Evolutionary conservation across 2,797 vertebrate species (phyloP), one percentile per base, ranked within the genome.

Genomic region (Enteromius fasciolatus): DNA sequence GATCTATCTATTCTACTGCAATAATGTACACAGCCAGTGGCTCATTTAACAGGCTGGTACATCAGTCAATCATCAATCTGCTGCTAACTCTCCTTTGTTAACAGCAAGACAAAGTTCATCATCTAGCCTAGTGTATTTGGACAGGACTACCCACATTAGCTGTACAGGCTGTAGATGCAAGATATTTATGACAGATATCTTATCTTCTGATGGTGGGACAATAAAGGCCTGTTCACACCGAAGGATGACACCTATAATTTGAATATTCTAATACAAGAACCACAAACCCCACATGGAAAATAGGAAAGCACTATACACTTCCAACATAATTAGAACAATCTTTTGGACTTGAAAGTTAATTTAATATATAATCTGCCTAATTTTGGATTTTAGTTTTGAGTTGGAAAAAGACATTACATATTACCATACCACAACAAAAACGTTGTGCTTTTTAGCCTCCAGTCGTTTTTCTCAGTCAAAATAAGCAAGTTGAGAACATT

Each of bases 121-220:
- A 81, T 31, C 82, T 50, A 57, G 11, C 31, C 20, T 63, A 9
- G 39, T 54, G 17, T 57, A 57, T 36, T 23, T 44, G 69, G 74
- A 75, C 18, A 69, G 41, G 33, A 57, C 33, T 18, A 12, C 44
- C 63, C 31, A 36, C 1, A n/a, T 75, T 76, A 83, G 75, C 69
- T 39, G 74, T 52, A 67, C 67, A 64, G 91, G 90, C 90, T 89
- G 91, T 48, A 20, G 15, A 28, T 0, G 0, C 0, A 25, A 68
- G 3, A 44, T 44, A 44, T 44, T 41, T 8, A 41, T 41, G 11
- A 44, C 41, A 8, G 10, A 44, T 44, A 44, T 44, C 41, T 46
- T 28, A 36, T 33, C 33, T 44, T 25, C 28, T 70, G 23, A 48
- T 17, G n/a, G n/a, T 1, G 2, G 25, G 15, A 48, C 1, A 28